These are phyloP conservation scores for Amia ocellicauda DNA, from an alignment of 2,113 vertebrate genomes.

Conservation along the genomic window DNA sequence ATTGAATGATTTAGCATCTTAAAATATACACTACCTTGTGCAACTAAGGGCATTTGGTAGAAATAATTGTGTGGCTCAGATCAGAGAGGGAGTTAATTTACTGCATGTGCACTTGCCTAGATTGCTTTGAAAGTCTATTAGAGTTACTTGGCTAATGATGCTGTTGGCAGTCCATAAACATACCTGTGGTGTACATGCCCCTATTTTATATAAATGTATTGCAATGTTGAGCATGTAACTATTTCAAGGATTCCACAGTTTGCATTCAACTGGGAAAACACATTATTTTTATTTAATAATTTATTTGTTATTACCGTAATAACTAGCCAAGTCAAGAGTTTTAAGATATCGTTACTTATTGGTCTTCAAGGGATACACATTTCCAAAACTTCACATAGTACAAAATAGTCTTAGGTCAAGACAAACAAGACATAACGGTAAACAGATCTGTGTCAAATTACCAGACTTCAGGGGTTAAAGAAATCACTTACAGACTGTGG, in stretches of 20 bases:
- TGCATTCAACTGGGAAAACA: no score
- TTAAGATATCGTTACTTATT: no score
- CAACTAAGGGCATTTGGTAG: not conserved
- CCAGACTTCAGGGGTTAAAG: conserved; percentile 30
- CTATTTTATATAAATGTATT: conserved; percentile 42
- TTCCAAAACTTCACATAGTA: conserved; percentile 31
- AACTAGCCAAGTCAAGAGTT: no score
- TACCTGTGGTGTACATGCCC: conserved; percentile 42
- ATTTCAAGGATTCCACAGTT: conserved; percentile 26
- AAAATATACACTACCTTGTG: no score
- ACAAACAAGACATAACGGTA: conserved; percentile 36
- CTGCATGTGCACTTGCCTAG: not conserved
- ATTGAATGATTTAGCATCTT: no score
- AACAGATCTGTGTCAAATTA: conserved; percentile 27
- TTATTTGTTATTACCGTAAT: no score
- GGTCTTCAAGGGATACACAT: no score
- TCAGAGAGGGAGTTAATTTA: no score
- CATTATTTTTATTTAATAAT: no score
- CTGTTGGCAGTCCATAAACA: conserved; percentile 32
- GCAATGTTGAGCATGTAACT: conserved; percentile 44
- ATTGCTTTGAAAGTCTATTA: not conserved
- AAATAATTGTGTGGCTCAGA: not conserved
- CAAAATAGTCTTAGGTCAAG: conserved; percentile 4
- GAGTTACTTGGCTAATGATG: conserved; percentile 30
- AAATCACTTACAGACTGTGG: conserved; percentile 17